Conservation (phyloP, 2,113 vertebrate genomes). For the Campylomormyrus numenius region DNA sequence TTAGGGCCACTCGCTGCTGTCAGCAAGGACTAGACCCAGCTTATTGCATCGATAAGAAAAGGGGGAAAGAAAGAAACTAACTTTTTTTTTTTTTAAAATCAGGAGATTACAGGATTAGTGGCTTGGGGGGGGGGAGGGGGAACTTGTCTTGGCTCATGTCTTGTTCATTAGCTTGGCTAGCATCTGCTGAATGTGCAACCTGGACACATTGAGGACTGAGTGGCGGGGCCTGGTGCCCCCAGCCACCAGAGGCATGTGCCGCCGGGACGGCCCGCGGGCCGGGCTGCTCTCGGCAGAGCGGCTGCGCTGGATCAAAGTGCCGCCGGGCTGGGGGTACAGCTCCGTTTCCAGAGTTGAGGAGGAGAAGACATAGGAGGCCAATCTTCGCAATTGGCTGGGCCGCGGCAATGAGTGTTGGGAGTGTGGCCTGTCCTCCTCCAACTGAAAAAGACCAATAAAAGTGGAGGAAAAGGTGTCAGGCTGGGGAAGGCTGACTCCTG, state of each 20-base stretch:
- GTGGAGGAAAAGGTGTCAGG: constrained; percentile 77
- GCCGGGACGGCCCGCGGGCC: constrained; percentile 63
- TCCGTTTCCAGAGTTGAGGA: constrained; percentile 97
- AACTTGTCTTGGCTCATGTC: constrained; percentile 67
- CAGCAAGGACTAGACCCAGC: background rate
- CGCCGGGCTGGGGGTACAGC: constrained; percentile 83
- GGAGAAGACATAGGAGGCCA: constrained; percentile 98
- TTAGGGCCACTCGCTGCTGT: background rate
- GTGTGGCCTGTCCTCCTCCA: constrained; percentile 86
- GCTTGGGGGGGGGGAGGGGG: background rate
- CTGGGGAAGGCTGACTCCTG: constrained; percentile 50
- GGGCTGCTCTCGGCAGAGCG: constrained; percentile 98
- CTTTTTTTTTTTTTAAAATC: background rate
- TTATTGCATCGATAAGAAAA: constrained; percentile 15
- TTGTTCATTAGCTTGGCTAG: constrained; percentile 94
- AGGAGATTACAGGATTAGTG: background rate
- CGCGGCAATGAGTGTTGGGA: constrained; percentile 65
- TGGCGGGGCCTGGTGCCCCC: constrained; percentile 89
- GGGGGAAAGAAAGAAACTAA: background rate
- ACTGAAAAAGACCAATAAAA: constrained; percentile 97
- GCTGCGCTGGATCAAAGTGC: constrained; percentile 96
- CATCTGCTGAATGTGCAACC: constrained; percentile 93
- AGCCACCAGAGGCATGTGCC: constrained; percentile 37
- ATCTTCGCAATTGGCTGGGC: constrained; percentile 95
- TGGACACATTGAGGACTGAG: constrained; percentile 84